Evolutionary conservation across 2,113 vertebrate genomes (phyloP).

Genomic region (Machaerirhynchus nigripectus): DNA sequence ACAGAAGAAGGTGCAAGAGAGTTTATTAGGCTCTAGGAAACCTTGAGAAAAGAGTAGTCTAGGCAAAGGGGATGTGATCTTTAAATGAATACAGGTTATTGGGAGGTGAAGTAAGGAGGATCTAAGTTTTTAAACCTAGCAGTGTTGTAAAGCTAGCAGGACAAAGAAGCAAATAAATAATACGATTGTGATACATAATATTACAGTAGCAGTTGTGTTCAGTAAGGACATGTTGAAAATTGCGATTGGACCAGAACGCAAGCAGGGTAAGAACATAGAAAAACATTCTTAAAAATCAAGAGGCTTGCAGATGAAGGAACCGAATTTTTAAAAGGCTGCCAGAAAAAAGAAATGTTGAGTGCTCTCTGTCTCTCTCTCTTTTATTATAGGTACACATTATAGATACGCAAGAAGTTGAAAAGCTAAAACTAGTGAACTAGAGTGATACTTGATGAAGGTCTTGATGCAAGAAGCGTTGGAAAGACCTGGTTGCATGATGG

Average conservation of each 20-base stretch:
- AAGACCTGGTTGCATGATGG: not conserved
- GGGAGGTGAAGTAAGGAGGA: not conserved
- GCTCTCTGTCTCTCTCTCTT: not conserved
- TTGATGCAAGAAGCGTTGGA: not conserved
- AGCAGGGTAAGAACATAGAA: not conserved
- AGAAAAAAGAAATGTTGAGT: not conserved
- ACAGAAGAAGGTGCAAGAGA: not conserved
- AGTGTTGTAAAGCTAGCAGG: not conserved
- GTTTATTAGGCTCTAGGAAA: not conserved
- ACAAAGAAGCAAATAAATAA: not conserved
- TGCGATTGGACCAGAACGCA: not conserved
- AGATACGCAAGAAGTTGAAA: not conserved
- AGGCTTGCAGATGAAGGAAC: not conserved
- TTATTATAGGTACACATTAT: not conserved
- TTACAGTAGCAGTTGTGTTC: not conserved
- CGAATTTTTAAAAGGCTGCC: not conserved
- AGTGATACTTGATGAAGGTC: not conserved
- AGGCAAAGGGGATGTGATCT: not conserved
- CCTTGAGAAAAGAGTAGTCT: not conserved
- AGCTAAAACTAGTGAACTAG: not conserved
- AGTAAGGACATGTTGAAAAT: not conserved
- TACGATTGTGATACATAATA: not conserved
- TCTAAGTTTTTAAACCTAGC: not conserved
- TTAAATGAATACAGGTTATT: not conserved
- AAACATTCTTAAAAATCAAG: not conserved